Percentiles rank a stretch among this genome's conserved stretches.
Evolutionary conservation across 2,797 vertebrate genomes (phyloP).

Genomic region (Thalassophryne amazonica): DNA sequence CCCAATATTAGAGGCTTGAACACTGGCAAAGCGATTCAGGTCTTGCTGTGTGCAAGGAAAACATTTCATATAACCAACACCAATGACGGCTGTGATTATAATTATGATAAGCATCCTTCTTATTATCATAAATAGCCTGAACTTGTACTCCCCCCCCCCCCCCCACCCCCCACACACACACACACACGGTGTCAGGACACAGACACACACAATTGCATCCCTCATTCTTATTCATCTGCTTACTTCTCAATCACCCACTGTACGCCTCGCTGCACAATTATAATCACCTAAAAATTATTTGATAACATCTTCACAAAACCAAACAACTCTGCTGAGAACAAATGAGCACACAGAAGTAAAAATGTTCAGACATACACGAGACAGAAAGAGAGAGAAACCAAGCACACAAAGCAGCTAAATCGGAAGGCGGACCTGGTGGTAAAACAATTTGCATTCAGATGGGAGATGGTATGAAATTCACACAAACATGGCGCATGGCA

Average conservation of each 20-base stretch:
- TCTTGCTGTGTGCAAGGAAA: background rate
- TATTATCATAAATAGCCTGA: constrained; percentile 43
- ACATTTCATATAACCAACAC: constrained; percentile 6
- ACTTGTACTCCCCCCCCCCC: background rate
- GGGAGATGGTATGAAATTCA: constrained; percentile 1
- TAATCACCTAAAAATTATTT: constrained; percentile 76
- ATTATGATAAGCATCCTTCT: constrained; percentile 38
- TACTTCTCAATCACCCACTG: constrained; percentile 67
- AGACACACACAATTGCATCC: background rate
- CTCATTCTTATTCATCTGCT: constrained; percentile 65
- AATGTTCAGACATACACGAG: background rate
- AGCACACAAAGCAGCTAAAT: background rate
- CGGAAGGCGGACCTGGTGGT: background rate
- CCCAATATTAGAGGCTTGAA: background rate
- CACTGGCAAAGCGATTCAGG: background rate
- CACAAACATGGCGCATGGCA: constrained; percentile 22
- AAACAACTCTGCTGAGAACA: constrained; percentile 33
- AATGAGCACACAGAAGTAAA: background rate
- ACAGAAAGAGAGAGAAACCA: background rate
- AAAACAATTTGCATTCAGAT: background rate
- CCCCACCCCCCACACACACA: background rate
- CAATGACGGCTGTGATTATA: constrained; percentile 35
- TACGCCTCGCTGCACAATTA: constrained; percentile 65
- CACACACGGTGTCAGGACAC: constrained; percentile 17
- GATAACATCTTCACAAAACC: constrained; percentile 50